Base-by-base conservation (phyloP, 2,113 vertebrate species). In the Sprattus sprattus region DNA sequence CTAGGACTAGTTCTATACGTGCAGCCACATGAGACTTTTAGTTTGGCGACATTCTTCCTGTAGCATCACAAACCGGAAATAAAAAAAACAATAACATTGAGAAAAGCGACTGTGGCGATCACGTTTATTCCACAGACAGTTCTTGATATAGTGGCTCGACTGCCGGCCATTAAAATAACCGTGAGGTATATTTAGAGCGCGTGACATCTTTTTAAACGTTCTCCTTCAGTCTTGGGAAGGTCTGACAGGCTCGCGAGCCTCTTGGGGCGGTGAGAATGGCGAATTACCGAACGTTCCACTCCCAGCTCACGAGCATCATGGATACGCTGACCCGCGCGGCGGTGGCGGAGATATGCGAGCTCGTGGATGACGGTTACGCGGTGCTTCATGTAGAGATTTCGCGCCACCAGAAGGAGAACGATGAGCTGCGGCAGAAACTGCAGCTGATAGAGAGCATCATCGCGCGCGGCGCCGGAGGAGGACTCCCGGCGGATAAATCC, bases 241-340 rank as follows among this genome's bases (percentile, higher is more conserved):
- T 15, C 52, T 54, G 52, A 13, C 52, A 18, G 49, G 64, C 10
- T 71, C 25, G 64, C 64, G 25, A 32, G 44, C 25, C 50, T 18
- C 18, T 80, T 28, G 49, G 45, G 46, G 82, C 52, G 45, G 46
- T 20, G 81, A 45, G 54, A 57, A 94, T 94, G 94, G 91, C 93
- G 28, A 90, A 92, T 49, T 91, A 89, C 83, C 89, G 92, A 0
- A 82, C 88, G 16, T 88, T 92, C 88, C 91, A 91, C 87, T 85
- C 89, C 1, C 91, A 92, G 85, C 91, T 92, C 15, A 89, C 92
- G 67, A 91, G 89, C 60, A 91, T 92, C 82, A 92, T 92, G 92
- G 92, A 92, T 85, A 90, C 90, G 4, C 84, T 92, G 83, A 91
- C 91, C 18, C 90, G 90, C 2, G 91, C 92, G 20, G 92, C 92